Conservation (phyloP, 1,140 invertebrate species). For the Calephelis nemesis region DNA sequence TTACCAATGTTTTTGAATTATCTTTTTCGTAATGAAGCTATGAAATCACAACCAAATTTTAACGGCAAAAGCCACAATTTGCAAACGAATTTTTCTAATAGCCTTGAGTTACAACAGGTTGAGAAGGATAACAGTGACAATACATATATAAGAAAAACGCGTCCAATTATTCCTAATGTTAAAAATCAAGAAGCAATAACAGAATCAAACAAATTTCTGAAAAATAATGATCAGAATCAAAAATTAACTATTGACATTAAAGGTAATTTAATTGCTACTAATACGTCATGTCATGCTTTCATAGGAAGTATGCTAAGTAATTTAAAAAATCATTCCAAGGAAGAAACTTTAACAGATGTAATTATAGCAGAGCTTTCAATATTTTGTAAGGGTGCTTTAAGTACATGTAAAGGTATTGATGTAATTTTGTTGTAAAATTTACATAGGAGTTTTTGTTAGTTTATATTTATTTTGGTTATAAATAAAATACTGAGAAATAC, state of each 20-base stretch:
- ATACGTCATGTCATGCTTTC: slow-evolving; percentile 62
- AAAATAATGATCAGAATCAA: slow-evolving; percentile 9
- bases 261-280: slow-evolving; percentile 62
- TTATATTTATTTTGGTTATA: slow-evolving; percentile 28
- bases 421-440: slow-evolving; percentile 56
- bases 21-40: slow-evolving; percentile 33
- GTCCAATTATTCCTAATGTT: no score
- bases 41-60: slow-evolving; percentile 4
- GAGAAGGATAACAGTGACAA: no score
- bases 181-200: not conserved
- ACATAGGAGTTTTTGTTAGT: slow-evolving; percentile 31
- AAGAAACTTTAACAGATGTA: slow-evolving; percentile 53
- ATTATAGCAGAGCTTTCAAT: slow-evolving; percentile 56
- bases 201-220: not conserved
- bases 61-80: not conserved
- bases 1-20: slow-evolving; percentile 48
- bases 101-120: no score
- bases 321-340: slow-evolving; percentile 41
- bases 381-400: slow-evolving; percentile 66
- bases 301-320: slow-evolving; percentile 60
- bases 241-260: slow-evolving; percentile 58
- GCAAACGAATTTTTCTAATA: no score
- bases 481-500: slow-evolving; percentile 33
- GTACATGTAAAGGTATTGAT: slow-evolving; percentile 58
- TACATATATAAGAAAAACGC: no score